phyloP scores from a whole-genome alignment of 2,113 vertebrate genomes.

The Montifringilla adamsi region DNA sequence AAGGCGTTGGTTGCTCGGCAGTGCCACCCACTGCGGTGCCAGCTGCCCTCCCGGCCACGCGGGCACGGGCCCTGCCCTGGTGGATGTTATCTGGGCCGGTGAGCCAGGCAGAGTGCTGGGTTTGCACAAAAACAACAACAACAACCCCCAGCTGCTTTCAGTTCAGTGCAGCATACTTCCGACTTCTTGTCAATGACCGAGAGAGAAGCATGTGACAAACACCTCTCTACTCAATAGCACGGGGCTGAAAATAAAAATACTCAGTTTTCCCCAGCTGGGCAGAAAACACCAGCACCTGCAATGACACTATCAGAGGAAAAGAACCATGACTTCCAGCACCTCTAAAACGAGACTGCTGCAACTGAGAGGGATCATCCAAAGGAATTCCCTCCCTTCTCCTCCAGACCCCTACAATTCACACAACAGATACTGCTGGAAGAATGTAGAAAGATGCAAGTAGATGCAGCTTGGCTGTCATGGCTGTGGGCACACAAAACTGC shows the following conservation, averaged over 20 bases:
- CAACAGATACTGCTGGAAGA: neutral
- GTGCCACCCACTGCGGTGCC: neutral
- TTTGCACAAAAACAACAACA: conserved; percentile 11
- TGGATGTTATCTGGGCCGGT: neutral
- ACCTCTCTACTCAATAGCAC: neutral
- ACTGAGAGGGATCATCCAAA: neutral
- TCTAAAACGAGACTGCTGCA: neutral
- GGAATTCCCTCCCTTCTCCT: neutral
- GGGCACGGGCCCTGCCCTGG: conserved; percentile 3
- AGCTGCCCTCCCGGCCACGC: neutral
- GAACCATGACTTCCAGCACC: accelerated
- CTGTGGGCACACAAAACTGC: neutral
- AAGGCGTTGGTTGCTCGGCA: neutral
- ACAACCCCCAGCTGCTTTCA: neutral
- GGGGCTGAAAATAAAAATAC: neutral
- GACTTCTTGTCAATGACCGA: neutral
- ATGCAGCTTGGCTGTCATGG: neutral
- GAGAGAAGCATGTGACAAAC: neutral
- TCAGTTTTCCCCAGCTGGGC: neutral
- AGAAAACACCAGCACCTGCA: neutral
- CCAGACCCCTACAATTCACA: neutral
- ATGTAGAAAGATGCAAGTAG: neutral
- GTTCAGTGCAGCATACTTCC: neutral
- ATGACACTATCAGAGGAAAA: neutral
- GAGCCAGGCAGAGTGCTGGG: neutral